phyloP scores from a whole-genome alignment of 2,888 invertebrate species.

The Cistogaster globosa region DNA sequence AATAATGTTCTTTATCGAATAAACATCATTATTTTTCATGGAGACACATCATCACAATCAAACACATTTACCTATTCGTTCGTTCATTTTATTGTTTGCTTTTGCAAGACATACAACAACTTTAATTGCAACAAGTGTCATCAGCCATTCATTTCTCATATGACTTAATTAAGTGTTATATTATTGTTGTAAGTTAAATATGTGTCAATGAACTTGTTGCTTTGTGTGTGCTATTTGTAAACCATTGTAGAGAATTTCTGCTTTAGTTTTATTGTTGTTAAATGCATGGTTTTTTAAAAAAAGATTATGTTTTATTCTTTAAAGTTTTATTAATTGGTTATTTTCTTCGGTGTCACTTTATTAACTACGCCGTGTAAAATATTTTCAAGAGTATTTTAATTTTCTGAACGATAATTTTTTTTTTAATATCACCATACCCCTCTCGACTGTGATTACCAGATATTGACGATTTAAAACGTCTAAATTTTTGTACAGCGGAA shows the following conservation, averaged over 20 bases:
- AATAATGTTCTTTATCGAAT: slow-evolving; percentile 43
- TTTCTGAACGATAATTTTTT: no score
- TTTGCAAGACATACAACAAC: slow-evolving; percentile 11
- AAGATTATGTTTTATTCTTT: no score
- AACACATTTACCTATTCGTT: neutral
- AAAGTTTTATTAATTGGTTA: no score
- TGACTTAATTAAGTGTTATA: slow-evolving; percentile 7
- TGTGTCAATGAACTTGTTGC: slow-evolving; percentile 28
- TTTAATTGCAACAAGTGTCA: slow-evolving; percentile 67
- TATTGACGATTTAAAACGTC: no score
- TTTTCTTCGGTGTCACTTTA: no score
- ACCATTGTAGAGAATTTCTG: neutral
- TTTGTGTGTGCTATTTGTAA: neutral
- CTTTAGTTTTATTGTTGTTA: neutral
- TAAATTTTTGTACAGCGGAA: no score
- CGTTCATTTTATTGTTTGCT: slow-evolving; percentile 32
- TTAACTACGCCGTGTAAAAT: no score
- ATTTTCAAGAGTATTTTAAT: no score
- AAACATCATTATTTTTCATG: slow-evolving; percentile 39
- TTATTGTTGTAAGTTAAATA: slow-evolving; percentile 11
- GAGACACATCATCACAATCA: neutral
- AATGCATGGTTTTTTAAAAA: no score
- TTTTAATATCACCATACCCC: no score
- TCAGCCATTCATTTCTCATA: slow-evolving; percentile 29
- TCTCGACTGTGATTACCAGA: no score